These are phyloP conservation scores for Periophthalmus modestus DNA, from an alignment of 2,113 vertebrate genomes.

Conservation along the genomic window DNA sequence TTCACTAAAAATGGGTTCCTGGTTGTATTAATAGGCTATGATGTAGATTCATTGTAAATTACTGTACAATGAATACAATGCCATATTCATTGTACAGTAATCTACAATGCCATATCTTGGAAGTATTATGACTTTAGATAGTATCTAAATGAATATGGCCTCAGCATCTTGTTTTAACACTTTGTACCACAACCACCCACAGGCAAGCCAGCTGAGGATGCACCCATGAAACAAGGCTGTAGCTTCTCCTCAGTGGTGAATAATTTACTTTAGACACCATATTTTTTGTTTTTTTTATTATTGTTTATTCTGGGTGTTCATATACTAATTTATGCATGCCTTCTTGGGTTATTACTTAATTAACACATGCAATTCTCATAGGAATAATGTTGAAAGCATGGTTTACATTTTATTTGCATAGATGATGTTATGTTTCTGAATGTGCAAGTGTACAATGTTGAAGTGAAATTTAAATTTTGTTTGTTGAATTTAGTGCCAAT, in stretches of 20 bases:
- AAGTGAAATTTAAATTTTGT: neutral
- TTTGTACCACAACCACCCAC: neutral
- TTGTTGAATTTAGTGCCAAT: neutral
- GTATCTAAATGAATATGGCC: neutral
- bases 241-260: neutral
- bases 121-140: neutral
- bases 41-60: neutral
- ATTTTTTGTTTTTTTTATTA: too few species aligned
- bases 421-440: neutral
- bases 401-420: neutral
- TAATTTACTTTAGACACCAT: neutral
- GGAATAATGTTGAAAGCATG: neutral
- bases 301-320: neutral
- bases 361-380: neutral
- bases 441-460: neutral
- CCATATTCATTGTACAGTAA: too few species aligned
- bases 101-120: neutral
- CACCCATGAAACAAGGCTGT: neutral
- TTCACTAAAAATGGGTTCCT: neutral
- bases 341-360: neutral
- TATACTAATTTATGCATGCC: slow-evolving; percentile 1
- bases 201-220: neutral
- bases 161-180: neutral
- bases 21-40: neutral
- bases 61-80: too few species aligned